Evolutionary conservation across 2,797 vertebrate species (phyloP), one percentile per base, ranked within the genome.

Genomic region (Phrynocephalus vlangalii): DNA sequence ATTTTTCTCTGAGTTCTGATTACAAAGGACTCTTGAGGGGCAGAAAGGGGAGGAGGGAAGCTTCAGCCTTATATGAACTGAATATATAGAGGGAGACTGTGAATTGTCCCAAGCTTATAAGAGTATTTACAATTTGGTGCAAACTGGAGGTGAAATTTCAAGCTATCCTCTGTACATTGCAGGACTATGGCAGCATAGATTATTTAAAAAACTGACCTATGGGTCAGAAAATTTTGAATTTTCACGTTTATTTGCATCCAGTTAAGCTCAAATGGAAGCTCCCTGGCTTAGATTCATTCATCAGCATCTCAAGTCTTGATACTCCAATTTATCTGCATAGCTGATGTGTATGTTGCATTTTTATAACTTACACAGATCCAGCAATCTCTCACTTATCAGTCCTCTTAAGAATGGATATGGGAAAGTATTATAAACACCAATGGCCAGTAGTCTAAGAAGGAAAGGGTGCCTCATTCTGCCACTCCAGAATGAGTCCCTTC

Each of bases 1-100:
- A 86, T 88, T 63, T 56, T 56, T 87, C 50, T 77, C 87, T 50
- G 73, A 84, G 79, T 86, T 3, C 0, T 30, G n/a, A 3, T 60
- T 38, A 77, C 52, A 76, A 56, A 85, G 63, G 84, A 52, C 8
- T 72, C 8, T 18, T 16, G 8, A 28, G n/a, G 20, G 75, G 3
- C n/a, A 63, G 2, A 56, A 44, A 24, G 48, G 72, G 82, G 63
- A 6, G 68, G 50, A 84, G 33, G 7, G 2, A 30, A n/a, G 77
- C 22, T 1, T 3, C 0, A 13, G 82, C 52, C 56, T 83, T n/a
- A 44, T 50, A 68, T n/a, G 13, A 28, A 30, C 28, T 60, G 76
- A 86, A 68, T 66, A n/a, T 79, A n/a, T 20, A 0, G 18, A 50
- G 13, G 15, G 44, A 82, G 67, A 77, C 30, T 86, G 70, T 66